A percentile compares a stretch with the other conserved stretches of the same genome.
Evolutionary conservation across 2,888 invertebrate genomes (phyloP).

Genomic region (Agrotis exclamationis): DNA sequence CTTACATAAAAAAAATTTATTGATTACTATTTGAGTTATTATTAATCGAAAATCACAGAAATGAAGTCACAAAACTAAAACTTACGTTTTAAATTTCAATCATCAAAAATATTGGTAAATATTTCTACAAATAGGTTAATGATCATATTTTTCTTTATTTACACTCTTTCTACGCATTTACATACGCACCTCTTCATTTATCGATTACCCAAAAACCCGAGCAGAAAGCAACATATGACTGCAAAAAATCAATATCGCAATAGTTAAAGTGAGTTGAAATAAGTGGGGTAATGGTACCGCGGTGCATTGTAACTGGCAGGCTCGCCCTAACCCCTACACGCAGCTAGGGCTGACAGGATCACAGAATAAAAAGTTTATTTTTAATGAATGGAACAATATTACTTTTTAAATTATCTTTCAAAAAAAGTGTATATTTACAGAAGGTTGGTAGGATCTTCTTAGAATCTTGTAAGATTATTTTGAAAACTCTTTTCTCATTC

Average conservation of each 20-base stretch:
- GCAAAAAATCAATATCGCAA: conserved; percentile 86
- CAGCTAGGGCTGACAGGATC: conserved; percentile 67
- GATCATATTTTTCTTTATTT: too few species aligned
- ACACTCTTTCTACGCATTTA: background rate
- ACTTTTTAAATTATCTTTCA: background rate
- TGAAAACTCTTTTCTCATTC: too few species aligned
- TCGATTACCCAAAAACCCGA: conserved; percentile 46
- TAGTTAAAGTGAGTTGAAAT: conserved; percentile 84
- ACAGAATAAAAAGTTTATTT: background rate
- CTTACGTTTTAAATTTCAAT: too few species aligned
- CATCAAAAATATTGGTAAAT: too few species aligned
- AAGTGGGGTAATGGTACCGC: conserved; percentile 86
- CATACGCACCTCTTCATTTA: conserved; percentile 25
- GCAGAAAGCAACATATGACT: conserved; percentile 74
- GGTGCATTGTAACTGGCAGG: conserved; percentile 79
- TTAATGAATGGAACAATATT: background rate
- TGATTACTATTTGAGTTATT: too few species aligned
- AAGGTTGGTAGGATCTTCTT: too few species aligned
- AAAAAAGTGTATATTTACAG: too few species aligned
- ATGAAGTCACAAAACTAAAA: too few species aligned
- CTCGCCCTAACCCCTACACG: conserved; percentile 70
- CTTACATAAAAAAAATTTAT: too few species aligned
- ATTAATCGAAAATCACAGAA: too few species aligned
- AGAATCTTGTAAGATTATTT: background rate
- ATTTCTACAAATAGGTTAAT: too few species aligned